Evolutionary conservation across 2,797 vertebrate genomes (phyloP), one percentile per base, ranked within the genome.

Genomic region (Pseudopleuronectes americanus): DNA sequence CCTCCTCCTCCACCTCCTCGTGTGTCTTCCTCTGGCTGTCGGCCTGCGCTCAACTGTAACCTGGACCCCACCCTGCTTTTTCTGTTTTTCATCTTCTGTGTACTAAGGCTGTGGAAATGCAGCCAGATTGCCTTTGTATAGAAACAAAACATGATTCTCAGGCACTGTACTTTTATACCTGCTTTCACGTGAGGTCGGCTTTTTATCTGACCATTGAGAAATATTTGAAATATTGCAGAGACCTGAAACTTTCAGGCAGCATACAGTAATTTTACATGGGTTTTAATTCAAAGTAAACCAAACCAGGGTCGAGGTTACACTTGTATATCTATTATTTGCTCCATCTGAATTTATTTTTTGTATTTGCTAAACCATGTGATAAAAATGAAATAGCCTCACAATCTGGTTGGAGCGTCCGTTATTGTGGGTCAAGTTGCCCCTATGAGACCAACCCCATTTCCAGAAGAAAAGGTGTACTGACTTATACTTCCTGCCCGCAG

Each of bases 351-450:
- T 7, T 7, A 7, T 28, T 28, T 1, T 28, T 28, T 4, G 6
- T 28, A 28, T 28, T 28, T 19, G 63, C 74, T 56, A 52, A 28
- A 2, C 8, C 8, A 2, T 1, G n/a, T 28, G 22, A 57, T 49
- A 6, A 16, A 36, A 36, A 12, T 10, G 4, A 36, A 36, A 36
- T 36, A 36, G 36, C 36, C 28, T 68, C 49, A 24, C 49, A 64
- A 47, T 48, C 67, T 52, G 55, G 56, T 48, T 76, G 24, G 45
- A 63, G 47, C 59, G 45, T 23, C 23, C 21, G 28, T 17, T 36
- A 82, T 80, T 77, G 53, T 77, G 61, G 71, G 71, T 7, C 81
- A 77, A 64, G 56, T 51, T 41, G 26, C 64, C 59, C 57, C 54
- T 49, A 7, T 81, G 76, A 81, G 61, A 77, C 81, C 24, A 58